These are phyloP conservation scores for Thymelicus acteon DNA, from an alignment of 2,888 invertebrate species.

Conservation along the genomic window DNA sequence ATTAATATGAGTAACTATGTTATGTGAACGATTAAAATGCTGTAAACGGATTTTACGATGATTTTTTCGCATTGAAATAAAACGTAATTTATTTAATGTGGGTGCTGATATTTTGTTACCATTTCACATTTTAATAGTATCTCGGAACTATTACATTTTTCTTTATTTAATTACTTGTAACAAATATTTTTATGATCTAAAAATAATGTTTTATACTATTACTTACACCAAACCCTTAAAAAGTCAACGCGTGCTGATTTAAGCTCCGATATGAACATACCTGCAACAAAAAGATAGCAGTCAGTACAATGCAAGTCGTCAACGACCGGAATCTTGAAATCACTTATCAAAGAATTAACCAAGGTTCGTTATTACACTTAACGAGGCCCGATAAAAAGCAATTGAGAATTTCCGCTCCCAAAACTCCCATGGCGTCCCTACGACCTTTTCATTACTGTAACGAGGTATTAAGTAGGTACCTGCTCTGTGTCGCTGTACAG, in stretches of 20 bases:
- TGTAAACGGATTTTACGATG: too few species aligned
- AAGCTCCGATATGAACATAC: slow-evolving; percentile 18
- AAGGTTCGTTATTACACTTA: slow-evolving; percentile 21
- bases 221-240: neutral
- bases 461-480: slow-evolving; percentile 12
- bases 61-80: too few species aligned
- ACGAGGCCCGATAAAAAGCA: slow-evolving; percentile 25
- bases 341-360: slow-evolving; percentile 22
- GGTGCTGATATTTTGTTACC: neutral
- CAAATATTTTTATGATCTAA: too few species aligned
- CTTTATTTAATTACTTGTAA: too few species aligned
- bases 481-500: neutral
- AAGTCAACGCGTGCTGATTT: neutral
- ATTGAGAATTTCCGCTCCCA: slow-evolving; percentile 30
- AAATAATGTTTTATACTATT: neutral
- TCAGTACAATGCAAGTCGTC: neutral
- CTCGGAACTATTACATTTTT: too few species aligned
- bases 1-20: slow-evolving; percentile 9
- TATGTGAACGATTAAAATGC: slow-evolving; percentile 1
- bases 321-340: slow-evolving; percentile 19
- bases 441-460: slow-evolving; percentile 11
- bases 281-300: slow-evolving; percentile 23
- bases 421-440: slow-evolving; percentile 7
- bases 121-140: too few species aligned
- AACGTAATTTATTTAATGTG: neutral